These are phyloP conservation scores for Anniella stebbinsi DNA, from an alignment of 2,797 vertebrate genomes.

Conservation along the genomic window DNA sequence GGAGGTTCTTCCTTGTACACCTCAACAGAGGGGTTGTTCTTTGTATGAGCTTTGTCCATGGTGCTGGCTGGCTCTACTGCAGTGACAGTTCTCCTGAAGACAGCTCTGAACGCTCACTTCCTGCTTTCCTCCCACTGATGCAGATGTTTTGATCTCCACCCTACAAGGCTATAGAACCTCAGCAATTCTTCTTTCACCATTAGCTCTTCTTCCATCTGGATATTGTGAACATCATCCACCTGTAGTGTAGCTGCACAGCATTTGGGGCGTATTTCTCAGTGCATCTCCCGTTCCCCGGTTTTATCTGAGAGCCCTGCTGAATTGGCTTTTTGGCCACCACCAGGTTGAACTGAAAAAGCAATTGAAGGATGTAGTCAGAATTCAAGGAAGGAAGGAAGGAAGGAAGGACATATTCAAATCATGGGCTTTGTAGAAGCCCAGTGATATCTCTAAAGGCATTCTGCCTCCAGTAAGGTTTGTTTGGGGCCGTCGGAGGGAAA, in stretches of 20 bases:
- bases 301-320: slow-evolving; percentile 71
- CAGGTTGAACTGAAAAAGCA: slow-evolving; percentile 70
- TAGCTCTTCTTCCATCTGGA: slow-evolving; percentile 23
- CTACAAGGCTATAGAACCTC: neutral
- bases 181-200: neutral
- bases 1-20: slow-evolving; percentile 63
- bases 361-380: slow-evolving; percentile 3
- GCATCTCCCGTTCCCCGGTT: slow-evolving; percentile 71
- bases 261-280: slow-evolving; percentile 5
- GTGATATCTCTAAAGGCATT: neutral
- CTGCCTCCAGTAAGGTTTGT: neutral
- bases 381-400: neutral
- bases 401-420: neutral
- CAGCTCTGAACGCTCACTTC: neutral
- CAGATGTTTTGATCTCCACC: neutral
- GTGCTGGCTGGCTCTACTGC: neutral
- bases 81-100: neutral
- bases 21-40: neutral
- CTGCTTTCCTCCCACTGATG: neutral
- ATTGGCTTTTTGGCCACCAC: slow-evolving; percentile 65
- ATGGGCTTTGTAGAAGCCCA: neutral
- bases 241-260: neutral
- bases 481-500: neutral
- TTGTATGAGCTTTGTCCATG: neutral
- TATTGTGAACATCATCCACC: neutral